Percentiles rank a stretch among this genome's conserved stretches.
Evolutionary conservation across 2,797 vertebrate genomes (phyloP).

Genomic region (Echeneis naucrates): DNA sequence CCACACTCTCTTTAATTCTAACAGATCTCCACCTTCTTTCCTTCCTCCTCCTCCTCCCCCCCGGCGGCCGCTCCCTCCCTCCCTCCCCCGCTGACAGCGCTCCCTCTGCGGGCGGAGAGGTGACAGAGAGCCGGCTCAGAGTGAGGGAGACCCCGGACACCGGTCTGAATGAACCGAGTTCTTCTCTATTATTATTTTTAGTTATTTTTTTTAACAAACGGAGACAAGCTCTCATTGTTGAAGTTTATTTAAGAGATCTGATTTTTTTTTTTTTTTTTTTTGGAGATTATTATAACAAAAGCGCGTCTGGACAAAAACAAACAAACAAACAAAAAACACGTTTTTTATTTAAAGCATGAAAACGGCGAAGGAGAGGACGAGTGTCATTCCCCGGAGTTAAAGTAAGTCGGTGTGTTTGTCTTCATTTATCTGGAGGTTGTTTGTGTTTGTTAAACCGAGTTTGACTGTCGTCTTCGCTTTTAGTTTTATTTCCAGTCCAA

Average conservation of each 20-base stretch:
- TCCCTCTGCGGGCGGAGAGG: slow-evolving; percentile 36
- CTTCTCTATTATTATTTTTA: no score
- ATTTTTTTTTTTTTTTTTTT: not conserved
- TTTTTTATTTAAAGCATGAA: slow-evolving; percentile 71
- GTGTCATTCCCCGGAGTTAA: slow-evolving; percentile 57
- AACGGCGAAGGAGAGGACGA: slow-evolving; percentile 32
- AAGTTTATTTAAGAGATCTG: slow-evolving; percentile 26
- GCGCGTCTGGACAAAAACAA: slow-evolving; percentile 47
- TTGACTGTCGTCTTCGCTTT: not conserved
- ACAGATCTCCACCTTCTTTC: slow-evolving; percentile 30
- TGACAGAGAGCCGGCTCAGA: slow-evolving; percentile 50
- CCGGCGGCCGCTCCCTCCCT: not conserved
- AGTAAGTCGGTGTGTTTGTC: slow-evolving; percentile 74
- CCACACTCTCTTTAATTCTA: no score
- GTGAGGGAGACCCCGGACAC: slow-evolving; percentile 50
- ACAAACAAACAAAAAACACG: no score
- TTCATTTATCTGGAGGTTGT: not conserved
- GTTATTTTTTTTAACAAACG: slow-evolving; percentile 19
- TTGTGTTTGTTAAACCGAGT: not conserved
- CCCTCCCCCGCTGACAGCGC: slow-evolving; percentile 24
- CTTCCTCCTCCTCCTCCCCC: slow-evolving; percentile 6
- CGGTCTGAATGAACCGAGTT: slow-evolving; percentile 49
- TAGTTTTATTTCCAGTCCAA: not conserved
- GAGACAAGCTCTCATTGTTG: slow-evolving; percentile 43
- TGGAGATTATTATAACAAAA: slow-evolving; percentile 75